Evolutionary conservation across 2,797 vertebrate genomes (phyloP).

Genomic region (Poecilia velifera): DNA sequence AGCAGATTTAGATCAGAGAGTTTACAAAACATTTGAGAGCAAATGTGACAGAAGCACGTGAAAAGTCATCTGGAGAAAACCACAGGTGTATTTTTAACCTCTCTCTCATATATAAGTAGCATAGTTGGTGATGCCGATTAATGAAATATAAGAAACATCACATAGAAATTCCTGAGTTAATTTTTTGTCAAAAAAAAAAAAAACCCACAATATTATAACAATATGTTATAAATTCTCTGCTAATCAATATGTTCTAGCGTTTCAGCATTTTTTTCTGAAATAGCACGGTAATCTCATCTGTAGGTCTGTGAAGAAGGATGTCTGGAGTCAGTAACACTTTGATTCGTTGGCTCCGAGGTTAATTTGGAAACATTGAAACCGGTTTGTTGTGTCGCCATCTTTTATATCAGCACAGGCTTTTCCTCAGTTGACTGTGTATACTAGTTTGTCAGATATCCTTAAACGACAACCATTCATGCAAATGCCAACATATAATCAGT

Average conservation of each 20-base stretch:
- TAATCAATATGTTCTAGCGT: neutral
- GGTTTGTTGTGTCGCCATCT: neutral
- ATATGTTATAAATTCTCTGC: neutral
- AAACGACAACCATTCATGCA: neutral
- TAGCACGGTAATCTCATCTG: neutral
- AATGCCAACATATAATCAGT: neutral
- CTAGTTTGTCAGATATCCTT: neutral
- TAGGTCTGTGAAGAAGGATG: neutral
- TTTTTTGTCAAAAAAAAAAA: neutral
- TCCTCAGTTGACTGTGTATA: neutral
- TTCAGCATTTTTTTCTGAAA: neutral
- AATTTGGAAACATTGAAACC: neutral
- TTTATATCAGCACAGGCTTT: neutral
- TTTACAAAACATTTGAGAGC: constrained; percentile 65
- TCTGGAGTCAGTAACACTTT: neutral
- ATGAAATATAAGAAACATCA: neutral
- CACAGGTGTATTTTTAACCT: neutral
- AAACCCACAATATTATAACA: neutral
- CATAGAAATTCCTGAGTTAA: neutral
- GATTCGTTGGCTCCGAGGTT: neutral
- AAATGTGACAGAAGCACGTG: constrained; percentile 50
- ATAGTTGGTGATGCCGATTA: neutral
- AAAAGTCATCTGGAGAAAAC: constrained; percentile 37
- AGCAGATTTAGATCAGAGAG: constrained; percentile 54
- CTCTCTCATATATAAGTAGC: neutral